These are phyloP conservation scores for Hypsopygia costalis DNA, from an alignment of 2,888 invertebrate genomes.

Conservation along the genomic window DNA sequence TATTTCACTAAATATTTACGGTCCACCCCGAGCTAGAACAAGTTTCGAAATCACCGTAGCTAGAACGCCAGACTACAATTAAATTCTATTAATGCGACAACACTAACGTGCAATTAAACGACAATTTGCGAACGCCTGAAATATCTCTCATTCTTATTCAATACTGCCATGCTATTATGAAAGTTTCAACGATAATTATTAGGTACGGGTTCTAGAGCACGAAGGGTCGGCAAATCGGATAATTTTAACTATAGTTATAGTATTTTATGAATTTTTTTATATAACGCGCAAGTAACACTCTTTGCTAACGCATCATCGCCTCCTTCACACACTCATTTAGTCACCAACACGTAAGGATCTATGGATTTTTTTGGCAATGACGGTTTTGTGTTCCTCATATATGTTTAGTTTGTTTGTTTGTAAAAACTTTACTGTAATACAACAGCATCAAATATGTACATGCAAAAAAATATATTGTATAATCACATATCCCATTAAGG, in stretches of 20 bases:
- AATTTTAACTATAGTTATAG: background rate
- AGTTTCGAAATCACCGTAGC: conserved; percentile 35
- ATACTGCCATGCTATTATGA: conserved; percentile 53
- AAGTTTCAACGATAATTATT: conserved; percentile 69
- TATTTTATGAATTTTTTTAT: no score
- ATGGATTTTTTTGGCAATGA: no score
- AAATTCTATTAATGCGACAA: conserved; percentile 71
- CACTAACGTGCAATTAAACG: conserved; percentile 63
- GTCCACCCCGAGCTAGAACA: conserved; percentile 23
- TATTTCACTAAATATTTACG: conserved; percentile 14
- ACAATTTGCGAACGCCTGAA: conserved; percentile 58
- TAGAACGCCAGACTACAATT: conserved; percentile 52
- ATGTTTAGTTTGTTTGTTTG: no score
- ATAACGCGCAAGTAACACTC: no score
- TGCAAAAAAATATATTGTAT: no score
- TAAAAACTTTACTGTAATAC: no score
- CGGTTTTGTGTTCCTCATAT: no score
- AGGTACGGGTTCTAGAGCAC: conserved; percentile 32
- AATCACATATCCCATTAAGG: no score
- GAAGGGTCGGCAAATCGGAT: conserved; percentile 24
- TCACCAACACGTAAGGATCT: no score
- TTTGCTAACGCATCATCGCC: no score
- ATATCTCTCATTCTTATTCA: conserved; percentile 70
- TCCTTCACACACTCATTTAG: no score
- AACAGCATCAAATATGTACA: no score